These are phyloP conservation scores for Bufo bufo DNA, from an alignment of 2,113 vertebrate species.

Conservation along the genomic window DNA sequence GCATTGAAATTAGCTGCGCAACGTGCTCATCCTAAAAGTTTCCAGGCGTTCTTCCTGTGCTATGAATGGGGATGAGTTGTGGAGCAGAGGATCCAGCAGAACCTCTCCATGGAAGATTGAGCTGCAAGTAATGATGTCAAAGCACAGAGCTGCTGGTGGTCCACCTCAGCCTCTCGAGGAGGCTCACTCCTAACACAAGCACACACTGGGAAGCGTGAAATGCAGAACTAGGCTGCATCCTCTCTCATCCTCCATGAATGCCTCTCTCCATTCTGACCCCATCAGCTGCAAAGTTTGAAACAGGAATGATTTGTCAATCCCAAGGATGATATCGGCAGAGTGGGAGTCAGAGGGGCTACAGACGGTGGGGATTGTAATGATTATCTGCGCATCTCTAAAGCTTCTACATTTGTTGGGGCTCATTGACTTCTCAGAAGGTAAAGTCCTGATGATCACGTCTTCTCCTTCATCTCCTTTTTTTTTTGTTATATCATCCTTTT, in stretches of 20 bases:
- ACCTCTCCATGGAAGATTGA: conserved; percentile 56
- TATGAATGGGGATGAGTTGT: conserved; percentile 63
- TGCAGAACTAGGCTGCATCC: conserved; percentile 64
- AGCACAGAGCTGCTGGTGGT: conserved; percentile 58
- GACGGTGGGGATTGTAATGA: conserved; percentile 96
- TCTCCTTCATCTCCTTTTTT: background rate
- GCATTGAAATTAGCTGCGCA: conserved; percentile 52
- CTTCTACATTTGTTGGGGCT: conserved; percentile 97
- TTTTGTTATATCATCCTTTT: no score
- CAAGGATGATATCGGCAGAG: conserved; percentile 87
- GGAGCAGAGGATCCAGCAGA: conserved; percentile 61
- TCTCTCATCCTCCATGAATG: conserved; percentile 62
- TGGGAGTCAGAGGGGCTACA: conserved; percentile 99
- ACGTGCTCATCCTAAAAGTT: conserved; percentile 67
- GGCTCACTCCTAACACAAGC: conserved; percentile 69
- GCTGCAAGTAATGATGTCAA: conserved; percentile 59
- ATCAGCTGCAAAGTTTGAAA: conserved; percentile 67
- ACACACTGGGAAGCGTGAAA: conserved; percentile 71
- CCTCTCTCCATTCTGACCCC: conserved; percentile 64
- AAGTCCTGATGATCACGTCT: conserved; percentile 65
- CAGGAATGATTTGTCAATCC: conserved; percentile 76
- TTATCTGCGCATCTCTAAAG: conserved; percentile 96
- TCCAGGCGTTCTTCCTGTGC: conserved; percentile 67
- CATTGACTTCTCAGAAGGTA: conserved; percentile 99
- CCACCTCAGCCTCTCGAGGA: conserved; percentile 59